Percentiles rank a stretch among this genome's conserved stretches.
Conservation (phyloP, 2,888 invertebrate genomes). For the Eurois occulta region DNA sequence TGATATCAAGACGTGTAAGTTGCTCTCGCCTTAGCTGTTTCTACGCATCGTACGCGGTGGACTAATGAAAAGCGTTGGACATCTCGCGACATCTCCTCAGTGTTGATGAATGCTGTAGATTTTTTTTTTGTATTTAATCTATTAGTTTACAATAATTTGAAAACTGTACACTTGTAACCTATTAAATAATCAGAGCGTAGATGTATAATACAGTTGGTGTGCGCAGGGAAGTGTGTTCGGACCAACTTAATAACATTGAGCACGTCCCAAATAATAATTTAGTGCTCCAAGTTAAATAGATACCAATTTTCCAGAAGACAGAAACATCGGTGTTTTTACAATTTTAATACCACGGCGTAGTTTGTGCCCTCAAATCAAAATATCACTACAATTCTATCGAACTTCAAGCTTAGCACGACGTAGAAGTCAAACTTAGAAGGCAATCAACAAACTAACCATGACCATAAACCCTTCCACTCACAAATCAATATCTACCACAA, state of each 20-base stretch:
- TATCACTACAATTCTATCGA: neutral
- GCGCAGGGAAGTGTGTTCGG: neutral
- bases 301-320: neutral
- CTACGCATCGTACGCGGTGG: conserved; percentile 6
- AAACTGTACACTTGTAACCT: neutral
- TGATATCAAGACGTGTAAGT: neutral
- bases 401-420: neutral
- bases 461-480: neutral
- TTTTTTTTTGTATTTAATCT: neutral
- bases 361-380: neutral
- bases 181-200: neutral
- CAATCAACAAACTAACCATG: neutral
- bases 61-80: conserved; percentile 27
- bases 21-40: conserved; percentile 15
- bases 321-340: neutral
- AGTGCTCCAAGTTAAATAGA: neutral
- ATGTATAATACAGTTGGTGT: neutral
- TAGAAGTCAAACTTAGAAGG: neutral
- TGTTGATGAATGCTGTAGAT: neutral
- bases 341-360: neutral
- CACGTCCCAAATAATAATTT: neutral
- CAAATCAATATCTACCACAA: conserved; percentile 7
- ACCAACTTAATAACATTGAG: neutral
- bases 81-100: conserved; percentile 9
- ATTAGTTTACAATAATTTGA: neutral